Percentiles rank a stretch among this genome's conserved stretches.
phyloP scores from a whole-genome alignment of 1,140 invertebrate genomes.

The Ephestia elutella region DNA sequence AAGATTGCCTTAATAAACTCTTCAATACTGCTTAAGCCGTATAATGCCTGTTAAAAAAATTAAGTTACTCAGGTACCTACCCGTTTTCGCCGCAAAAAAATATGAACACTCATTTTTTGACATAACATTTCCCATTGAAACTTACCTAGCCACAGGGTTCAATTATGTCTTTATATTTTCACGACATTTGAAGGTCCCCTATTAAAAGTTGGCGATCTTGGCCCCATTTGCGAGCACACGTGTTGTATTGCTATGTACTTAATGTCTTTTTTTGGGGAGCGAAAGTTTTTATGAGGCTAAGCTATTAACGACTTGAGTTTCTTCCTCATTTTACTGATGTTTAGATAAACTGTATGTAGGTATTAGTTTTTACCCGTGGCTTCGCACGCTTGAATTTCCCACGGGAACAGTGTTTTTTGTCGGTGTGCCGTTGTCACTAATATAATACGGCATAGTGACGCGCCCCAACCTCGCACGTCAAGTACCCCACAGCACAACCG shows the following conservation, averaged over 20 bases:
- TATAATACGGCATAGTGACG: too few relatives aligned
- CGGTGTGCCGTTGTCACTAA: too few relatives aligned
- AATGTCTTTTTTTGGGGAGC: background rate
- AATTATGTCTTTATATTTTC: slow-evolving; percentile 2
- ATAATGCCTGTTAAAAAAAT: too few relatives aligned
- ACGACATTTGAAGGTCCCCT: background rate
- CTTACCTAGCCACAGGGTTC: background rate
- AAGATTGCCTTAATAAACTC: too few relatives aligned
- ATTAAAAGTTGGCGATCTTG: slow-evolving; percentile 1
- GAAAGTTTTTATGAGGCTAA: background rate
- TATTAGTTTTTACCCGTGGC: too few relatives aligned
- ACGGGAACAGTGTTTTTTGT: too few relatives aligned
- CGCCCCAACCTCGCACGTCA: too few relatives aligned
- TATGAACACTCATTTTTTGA: background rate
- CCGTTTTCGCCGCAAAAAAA: too few relatives aligned
- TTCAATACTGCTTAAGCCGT: too few relatives aligned
- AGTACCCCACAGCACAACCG: too few relatives aligned
- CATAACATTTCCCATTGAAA: background rate
- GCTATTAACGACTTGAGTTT: background rate
- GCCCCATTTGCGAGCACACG: background rate
- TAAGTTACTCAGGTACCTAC: too few relatives aligned
- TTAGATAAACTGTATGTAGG: background rate
- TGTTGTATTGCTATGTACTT: background rate
- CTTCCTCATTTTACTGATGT: background rate
- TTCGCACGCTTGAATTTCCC: too few relatives aligned